Base-by-base conservation (phyloP, 2,888 invertebrate species). In the Trilocha varians region DNA sequence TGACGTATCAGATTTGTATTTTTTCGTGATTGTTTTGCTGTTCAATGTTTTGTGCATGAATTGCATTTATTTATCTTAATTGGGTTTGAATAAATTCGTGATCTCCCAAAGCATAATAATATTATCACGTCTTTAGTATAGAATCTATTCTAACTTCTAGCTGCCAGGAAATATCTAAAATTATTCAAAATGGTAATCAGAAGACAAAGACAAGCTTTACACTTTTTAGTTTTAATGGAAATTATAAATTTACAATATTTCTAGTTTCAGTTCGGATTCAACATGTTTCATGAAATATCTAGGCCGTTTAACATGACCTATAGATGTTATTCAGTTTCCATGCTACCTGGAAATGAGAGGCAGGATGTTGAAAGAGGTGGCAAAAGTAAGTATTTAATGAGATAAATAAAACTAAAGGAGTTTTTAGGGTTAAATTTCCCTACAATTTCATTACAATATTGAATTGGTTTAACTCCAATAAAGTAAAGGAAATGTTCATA, bases 361-460 rank as follows among this genome's bases (percentile, higher is more conserved):
- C 93, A 94, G 62, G 97, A 98, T 74, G 96, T 98, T 3, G 98
- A 98, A 84, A 90, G 94, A 61, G 98, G 98, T 59, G 98, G 98
- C 55, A 98, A 98, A 90, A 98, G 97, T 97, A 87, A 85, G 88
- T 25, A 25, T 2, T 11, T 25, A 25, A 25, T 11, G 11, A 25
- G n/a, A n/a, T n/a, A n/a, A n/a, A n/a, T n/a, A 25, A 25, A 25
- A 3, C 25, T 9, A 25, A 3, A n/a, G n/a, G n/a, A n/a, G n/a
- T n/a, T n/a, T n/a, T n/a, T n/a, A n/a, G n/a, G n/a, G n/a, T n/a
- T n/a, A n/a, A n/a, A n/a, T n/a, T n/a, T n/a, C n/a, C n/a, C n/a
- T n/a, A n/a, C n/a, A n/a, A n/a, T n/a, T n/a, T n/a, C n/a, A n/a
- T n/a, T n/a, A n/a, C n/a, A n/a, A n/a, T n/a, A n/a, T n/a, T n/a